Evolutionary conservation across 2,888 invertebrate genomes (phyloP).

Genomic region (Mallateleia sp.): DNA sequence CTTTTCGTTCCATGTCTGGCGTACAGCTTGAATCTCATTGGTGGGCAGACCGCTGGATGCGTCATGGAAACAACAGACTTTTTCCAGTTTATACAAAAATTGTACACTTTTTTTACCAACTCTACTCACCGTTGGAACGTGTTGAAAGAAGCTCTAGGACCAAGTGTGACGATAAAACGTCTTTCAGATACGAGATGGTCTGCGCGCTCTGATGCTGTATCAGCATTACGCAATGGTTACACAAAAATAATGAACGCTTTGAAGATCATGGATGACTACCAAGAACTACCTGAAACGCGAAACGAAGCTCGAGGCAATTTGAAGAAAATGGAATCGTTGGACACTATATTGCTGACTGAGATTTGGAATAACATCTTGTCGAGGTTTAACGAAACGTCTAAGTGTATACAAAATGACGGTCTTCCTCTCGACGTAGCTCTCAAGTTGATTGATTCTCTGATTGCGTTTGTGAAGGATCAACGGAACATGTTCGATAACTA

Average conservation of each 20-base stretch:
- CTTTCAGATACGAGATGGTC: conserved; percentile 54
- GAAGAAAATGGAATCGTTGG: conserved; percentile 27
- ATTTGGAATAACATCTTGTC: conserved; percentile 13
- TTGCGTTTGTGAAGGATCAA: conserved; percentile 11
- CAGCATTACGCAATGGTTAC: not conserved
- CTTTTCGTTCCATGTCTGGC: conserved; percentile 80
- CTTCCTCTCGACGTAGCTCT: conserved; percentile 27
- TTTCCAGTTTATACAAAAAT: conserved; percentile 81
- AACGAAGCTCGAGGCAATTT: conserved; percentile 31
- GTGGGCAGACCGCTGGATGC: conserved; percentile 78
- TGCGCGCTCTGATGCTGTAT: conserved; percentile 41
- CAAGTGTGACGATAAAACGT: conserved; percentile 12
- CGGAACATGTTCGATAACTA: conserved; percentile 2
- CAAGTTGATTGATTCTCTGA: conserved; percentile 7
- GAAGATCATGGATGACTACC: conserved; percentile 10
- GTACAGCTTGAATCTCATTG: conserved; percentile 83
- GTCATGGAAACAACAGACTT: conserved; percentile 79
- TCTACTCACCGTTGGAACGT: conserved; percentile 79
- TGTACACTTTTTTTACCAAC: conserved; percentile 81
- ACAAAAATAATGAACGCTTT: conserved; percentile 3
- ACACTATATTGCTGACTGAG: conserved; percentile 31
- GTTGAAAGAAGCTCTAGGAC: conserved; percentile 11
- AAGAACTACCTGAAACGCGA: conserved; percentile 27
- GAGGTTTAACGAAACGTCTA: not conserved
- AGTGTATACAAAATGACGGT: conserved; percentile 7